A percentile compares a stretch with the other conserved stretches of the same genome.
phyloP scores from a whole-genome alignment of 2,888 invertebrate genomes.

The Sinopyrophorus schimmeli region DNA sequence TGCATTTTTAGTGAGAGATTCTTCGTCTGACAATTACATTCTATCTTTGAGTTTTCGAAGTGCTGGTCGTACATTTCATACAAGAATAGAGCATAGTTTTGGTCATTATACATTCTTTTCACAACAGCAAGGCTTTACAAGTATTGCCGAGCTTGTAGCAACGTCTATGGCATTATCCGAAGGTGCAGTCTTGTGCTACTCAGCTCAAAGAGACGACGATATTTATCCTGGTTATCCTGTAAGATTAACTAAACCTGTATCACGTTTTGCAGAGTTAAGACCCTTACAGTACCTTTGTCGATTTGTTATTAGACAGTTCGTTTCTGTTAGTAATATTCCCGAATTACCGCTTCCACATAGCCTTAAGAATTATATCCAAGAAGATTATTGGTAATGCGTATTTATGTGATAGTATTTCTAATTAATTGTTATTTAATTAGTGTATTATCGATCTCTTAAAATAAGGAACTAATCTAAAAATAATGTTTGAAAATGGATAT shows the following conservation, averaged over 20 bases:
- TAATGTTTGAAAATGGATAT: too few relatives aligned
- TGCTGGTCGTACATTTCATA: slow-evolving; percentile 63
- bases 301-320: slow-evolving; percentile 71
- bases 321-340: slow-evolving; percentile 69
- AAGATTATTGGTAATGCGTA: slow-evolving; percentile 35
- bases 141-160: slow-evolving; percentile 73
- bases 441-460: too few relatives aligned
- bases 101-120: slow-evolving; percentile 58
- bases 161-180: slow-evolving; percentile 73
- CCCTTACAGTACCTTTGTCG: slow-evolving; percentile 74
- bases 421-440: slow-evolving; percentile 2
- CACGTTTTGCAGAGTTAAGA: slow-evolving; percentile 71
- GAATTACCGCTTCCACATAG: slow-evolving; percentile 67
- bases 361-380: slow-evolving; percentile 61
- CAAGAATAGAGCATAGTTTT: slow-evolving; percentile 72
- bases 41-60: slow-evolving; percentile 73
- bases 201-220: slow-evolving; percentile 63
- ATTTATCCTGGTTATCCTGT: slow-evolving; percentile 74
- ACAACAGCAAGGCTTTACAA: slow-evolving; percentile 57
- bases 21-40: slow-evolving; percentile 70
- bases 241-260: slow-evolving; percentile 72
- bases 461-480: too few relatives aligned
- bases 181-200: slow-evolving; percentile 73
- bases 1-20: slow-evolving; percentile 78
- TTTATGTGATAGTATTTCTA: slow-evolving; percentile 18